Percentiles rank a stretch among this genome's conserved stretches.
Conservation (phyloP, 2,888 invertebrate genomes). For the Tipula lateralis region DNA sequence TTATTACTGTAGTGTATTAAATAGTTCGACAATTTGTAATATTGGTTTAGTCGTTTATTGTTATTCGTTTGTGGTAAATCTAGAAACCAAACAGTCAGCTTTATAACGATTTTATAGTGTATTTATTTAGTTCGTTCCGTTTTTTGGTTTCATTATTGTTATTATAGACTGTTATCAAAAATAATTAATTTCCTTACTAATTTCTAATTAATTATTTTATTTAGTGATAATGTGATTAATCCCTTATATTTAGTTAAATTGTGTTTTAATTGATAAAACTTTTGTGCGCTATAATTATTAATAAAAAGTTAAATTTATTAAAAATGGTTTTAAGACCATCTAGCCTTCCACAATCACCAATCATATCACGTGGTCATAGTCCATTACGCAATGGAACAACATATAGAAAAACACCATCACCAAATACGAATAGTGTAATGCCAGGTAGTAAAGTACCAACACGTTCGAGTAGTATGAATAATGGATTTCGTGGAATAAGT, state of each 20-base stretch:
- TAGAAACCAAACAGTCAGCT: neutral
- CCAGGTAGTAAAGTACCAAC: neutral
- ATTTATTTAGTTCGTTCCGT: neutral
- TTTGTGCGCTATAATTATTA: neutral
- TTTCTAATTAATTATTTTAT: neutral
- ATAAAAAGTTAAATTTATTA: neutral
- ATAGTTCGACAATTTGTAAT: conserved; percentile 1
- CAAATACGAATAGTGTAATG: neutral
- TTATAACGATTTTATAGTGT: neutral
- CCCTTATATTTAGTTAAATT: neutral
- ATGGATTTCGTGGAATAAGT: conserved; percentile 30
- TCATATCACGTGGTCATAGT: conserved; percentile 19
- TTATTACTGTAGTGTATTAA: neutral
- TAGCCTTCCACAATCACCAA: conserved; percentile 19
- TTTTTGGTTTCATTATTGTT: neutral
- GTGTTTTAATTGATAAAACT: neutral
- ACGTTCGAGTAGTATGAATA: conserved; percentile 27
- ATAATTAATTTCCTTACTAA: neutral
- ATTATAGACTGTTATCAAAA: neutral
- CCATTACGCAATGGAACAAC: neutral
- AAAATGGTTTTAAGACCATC: conserved; percentile 30
- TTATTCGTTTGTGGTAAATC: conserved; percentile 1
- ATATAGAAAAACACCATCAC: conserved; percentile 24
- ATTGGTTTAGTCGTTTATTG: conserved; percentile 24
- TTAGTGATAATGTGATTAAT: neutral